Base-by-base conservation (phyloP, 1,140 invertebrate genomes). In the Capitella teleta region DNA sequence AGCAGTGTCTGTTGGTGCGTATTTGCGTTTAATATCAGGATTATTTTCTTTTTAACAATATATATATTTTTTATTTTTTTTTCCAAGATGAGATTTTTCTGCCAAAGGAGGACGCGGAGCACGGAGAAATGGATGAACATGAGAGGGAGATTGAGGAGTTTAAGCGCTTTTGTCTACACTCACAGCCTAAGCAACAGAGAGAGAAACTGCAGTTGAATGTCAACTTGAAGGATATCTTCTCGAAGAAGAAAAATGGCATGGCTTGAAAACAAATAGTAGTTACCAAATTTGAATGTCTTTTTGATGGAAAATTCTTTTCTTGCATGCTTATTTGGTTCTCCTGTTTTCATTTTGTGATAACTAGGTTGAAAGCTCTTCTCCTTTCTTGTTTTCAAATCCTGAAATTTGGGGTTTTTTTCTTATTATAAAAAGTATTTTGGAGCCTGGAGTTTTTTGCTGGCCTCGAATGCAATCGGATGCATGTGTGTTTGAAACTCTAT, bases 111-210 rank as follows among this genome's bases (percentile, higher is more conserved):
- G 81, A 82, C 69, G 71, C 83, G 73, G 81, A 83, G 66, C 80
- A 82, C 68, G 71, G 83, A 16, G 82, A 84, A 56, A 76, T 85
- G 68, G 83, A 85, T 69, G 82, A 83, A 53, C 79, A 78, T 36
- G 84, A 85, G 57, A 72, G 80, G 34, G 83, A 86, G 65, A 64
- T 85, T 54, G 83, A 86, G 67, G 82, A 81, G 34, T 86, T 86
- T 66, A 86, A 86, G 67, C 76, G 70, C 52, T 86, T 86, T 68
- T 85, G 83, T 57, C 77, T 80, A 37, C 80, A 84, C 56, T 82
- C 81, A 5, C 77, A 82, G 52, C 81, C 82, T 34, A 77, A 78
- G 0, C 75, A 79, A 52, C 71, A 76, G 32, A 82, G 82, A 64
- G 80, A 82, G 57, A 83, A 82, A 66, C 48, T 68, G 19, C 57